Evolutionary conservation across 2,888 invertebrate genomes (phyloP), one percentile per base, ranked within the genome.

Genomic region (Ptilodon capucinus): DNA sequence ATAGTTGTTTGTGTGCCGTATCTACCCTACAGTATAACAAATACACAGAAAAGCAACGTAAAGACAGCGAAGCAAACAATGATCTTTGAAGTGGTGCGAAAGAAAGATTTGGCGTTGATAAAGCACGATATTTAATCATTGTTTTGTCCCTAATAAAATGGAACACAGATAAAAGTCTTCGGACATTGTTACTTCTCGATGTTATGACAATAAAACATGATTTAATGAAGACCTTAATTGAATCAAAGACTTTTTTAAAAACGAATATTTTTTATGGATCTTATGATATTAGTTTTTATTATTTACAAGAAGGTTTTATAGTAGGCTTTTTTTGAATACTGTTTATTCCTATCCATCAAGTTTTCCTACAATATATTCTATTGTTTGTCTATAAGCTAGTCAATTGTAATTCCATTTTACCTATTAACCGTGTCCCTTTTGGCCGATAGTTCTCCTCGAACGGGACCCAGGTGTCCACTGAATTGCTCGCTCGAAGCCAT

Each of bases 381-480:
- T 28, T 28, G n/a, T 28, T 28, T 11, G 28, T n/a, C n/a, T 28
- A 54, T 62, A 46, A 54, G 46, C 48, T 43, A 52, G 39, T 54
- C 45, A 46, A 51, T 49, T 53, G 42, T 49, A 62, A 60, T 60
- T 46, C 53, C 47, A 55, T 54, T 55, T 28, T 39, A 51, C 60
- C 57, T 67, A 71, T 76, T 71, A 68, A 43, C 35, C 51, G 44
- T 43, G 63, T 65, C 68, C 68, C 64, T 65, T 57, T 56, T 48
- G 43, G 38, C 13, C 39, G 40, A 54, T 65, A 63, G 51, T 67
- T 58, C 53, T 49, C 38, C 19, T 13, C 9, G 41, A 46, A 40
- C 54, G 55, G 67, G 76, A 50, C 81, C 52, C 85, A 85, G 84
- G 84, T 86, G 85, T 71, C 57, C 54, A 52, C 58, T 61, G 67